Base-by-base conservation (phyloP, 1,140 invertebrate species). In the Brachionus calyciflorus region DNA sequence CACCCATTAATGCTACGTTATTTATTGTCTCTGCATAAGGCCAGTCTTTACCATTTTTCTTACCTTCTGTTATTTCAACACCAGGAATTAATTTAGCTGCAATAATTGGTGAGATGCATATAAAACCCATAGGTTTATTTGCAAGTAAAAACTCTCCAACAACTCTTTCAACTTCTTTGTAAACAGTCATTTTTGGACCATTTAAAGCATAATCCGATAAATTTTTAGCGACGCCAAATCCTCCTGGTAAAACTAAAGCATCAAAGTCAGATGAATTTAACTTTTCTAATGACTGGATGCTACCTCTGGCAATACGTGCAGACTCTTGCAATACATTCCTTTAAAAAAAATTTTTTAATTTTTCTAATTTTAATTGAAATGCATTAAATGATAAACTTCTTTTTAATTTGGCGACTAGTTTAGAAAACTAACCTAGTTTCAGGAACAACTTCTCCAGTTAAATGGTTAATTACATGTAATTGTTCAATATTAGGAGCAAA, bases 191-290 rank as follows among this genome's bases (percentile, higher is more conserved):
- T 10, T 87, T 80, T 14, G 83, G 78, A 9, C 88, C 88, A 78
- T 88, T 86, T 1, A 83, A 80, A n/a, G 85, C 87, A 82, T 89
- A 89, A 78, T 87, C 82, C 49, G 87, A 89, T 87, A 90, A 81
- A 80, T 88, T 89, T 78, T 88, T 89, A 1, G 88, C 88, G 33
- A 84, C 88, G 2, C 89, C 89, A 83, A 88, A 89, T 68, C 89
- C 89, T 57, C 89, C 89, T 41, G 89, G 89, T 77, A 90, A 86
- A 14, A 90, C 81, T 12, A 89, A 82, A 21, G 85, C 88, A 81
- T 85, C 85, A 76, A 85, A 86, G 14, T 79, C 78, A 19, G 79
- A 79, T 2, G 82, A 79, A 41, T 84, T 81, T 10, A 89, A 82
- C 19, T 87, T 81, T 40, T 82, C 83, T 4, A 89, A 78, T 51